Conservation (phyloP, 2,888 invertebrate species). For the Andrena camellia region DNA sequence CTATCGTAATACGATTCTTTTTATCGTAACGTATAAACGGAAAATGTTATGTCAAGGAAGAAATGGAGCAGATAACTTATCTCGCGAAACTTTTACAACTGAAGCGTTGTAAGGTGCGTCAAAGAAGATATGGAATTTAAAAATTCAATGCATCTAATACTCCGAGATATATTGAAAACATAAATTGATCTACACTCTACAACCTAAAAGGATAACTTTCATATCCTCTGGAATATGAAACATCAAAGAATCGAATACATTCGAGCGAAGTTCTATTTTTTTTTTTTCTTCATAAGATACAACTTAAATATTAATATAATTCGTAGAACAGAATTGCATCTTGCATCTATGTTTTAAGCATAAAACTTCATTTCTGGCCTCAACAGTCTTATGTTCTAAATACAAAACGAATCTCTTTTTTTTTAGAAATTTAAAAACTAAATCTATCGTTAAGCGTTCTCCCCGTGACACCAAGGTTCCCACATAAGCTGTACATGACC, state of each 20-base stretch:
- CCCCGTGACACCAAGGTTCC: constrained; percentile 81
- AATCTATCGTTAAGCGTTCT: constrained; percentile 84
- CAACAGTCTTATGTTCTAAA: constrained; percentile 68
- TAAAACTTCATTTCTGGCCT: constrained; percentile 60
- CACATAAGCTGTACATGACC: constrained; percentile 82
- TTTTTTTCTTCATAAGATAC: constrained; percentile 5
- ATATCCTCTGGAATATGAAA: constrained; percentile 15
- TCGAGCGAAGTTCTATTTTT: constrained; percentile 2
- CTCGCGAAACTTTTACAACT: neutral
- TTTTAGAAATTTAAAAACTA: constrained; percentile 74
- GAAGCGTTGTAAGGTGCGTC: neutral
- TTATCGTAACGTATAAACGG: neutral
- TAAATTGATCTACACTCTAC: constrained; percentile 13
- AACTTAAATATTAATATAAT: constrained; percentile 40
- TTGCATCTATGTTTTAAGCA: constrained; percentile 50
- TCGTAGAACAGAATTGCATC: constrained; percentile 23
- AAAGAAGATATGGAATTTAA: constrained; percentile 31
- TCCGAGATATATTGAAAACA: constrained; percentile 18
- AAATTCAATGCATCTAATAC: constrained; percentile 26
- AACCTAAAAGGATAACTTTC: constrained; percentile 22
- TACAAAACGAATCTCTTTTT: constrained; percentile 62
- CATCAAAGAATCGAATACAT: constrained; percentile 10
- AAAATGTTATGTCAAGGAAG: neutral
- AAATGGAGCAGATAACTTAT: neutral
- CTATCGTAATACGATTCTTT: neutral